phyloP scores from a whole-genome alignment of 2,888 invertebrate species.

The Phanerotoma sp. region DNA sequence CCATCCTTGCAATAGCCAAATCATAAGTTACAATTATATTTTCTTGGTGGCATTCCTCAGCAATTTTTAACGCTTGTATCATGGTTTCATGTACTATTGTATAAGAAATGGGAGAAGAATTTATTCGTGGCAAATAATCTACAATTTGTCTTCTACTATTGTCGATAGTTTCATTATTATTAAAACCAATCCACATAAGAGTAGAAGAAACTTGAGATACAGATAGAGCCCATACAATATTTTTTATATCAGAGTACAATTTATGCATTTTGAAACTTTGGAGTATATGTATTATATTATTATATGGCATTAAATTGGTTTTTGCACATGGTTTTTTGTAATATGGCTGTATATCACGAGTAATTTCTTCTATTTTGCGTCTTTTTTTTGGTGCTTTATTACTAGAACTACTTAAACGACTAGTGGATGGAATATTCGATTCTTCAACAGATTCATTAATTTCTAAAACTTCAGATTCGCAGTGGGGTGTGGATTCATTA shows the following conservation, averaged over 20 bases:
- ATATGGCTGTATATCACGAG: slow-evolving; percentile 20
- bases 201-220: background rate
- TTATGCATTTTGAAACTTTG: no score
- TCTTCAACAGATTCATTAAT: background rate
- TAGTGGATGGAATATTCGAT: slow-evolving; percentile 45
- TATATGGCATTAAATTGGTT: no score
- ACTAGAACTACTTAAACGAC: no score
- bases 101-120: background rate
- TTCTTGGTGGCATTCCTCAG: slow-evolving; percentile 1
- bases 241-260: background rate
- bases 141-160: background rate
- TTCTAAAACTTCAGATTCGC: background rate
- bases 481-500: background rate
- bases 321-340: slow-evolving; percentile 12
- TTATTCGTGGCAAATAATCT: slow-evolving; percentile 15
- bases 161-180: background rate
- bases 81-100: slow-evolving; percentile 1
- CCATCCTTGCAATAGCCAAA: slow-evolving; percentile 10
- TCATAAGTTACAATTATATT: slow-evolving; percentile 9
- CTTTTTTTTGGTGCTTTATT: slow-evolving; percentile 10
- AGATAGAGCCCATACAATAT: background rate
- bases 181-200: background rate
- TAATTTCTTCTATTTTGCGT: slow-evolving; percentile 23
- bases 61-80: background rate
- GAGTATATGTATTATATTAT: no score